Conservation (phyloP, 92 coral and sea anemone genomes). For the Galaxea fascicularis region DNA sequence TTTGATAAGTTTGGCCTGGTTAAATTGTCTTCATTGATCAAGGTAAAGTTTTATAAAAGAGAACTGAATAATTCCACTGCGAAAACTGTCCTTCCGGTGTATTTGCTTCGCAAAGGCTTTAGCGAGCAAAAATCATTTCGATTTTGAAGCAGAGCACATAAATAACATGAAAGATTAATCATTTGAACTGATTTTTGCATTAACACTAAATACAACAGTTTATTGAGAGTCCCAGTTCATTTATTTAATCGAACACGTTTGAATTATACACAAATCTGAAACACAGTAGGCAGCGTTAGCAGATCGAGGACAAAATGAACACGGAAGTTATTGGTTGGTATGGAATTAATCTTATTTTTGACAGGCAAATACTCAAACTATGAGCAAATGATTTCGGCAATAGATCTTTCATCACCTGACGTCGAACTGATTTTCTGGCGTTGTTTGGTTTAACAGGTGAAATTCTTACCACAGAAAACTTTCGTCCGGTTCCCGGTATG, state of each 20-base stretch:
- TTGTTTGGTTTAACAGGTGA: conserved; percentile 33
- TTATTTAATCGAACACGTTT: neutral
- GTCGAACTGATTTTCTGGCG: conserved; percentile 10
- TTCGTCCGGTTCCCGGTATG: neutral
- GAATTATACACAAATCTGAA: neutral
- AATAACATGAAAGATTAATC: neutral
- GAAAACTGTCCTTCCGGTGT: neutral
- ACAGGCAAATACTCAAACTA: too few species aligned
- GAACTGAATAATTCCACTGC: neutral
- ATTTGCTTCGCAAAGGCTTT: neutral
- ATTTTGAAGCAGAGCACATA: conserved; percentile 1
- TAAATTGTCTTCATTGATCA: neutral
- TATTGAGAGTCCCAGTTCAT: neutral
- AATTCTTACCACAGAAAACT: neutral
- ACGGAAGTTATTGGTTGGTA: too few species aligned
- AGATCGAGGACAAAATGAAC: too few species aligned
- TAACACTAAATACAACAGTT: neutral
- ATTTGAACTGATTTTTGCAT: neutral
- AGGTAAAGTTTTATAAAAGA: neutral
- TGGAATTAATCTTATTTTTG: too few species aligned
- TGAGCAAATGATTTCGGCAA: too few species aligned
- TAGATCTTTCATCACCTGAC: neutral
- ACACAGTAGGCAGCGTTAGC: too few species aligned
- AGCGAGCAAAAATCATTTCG: neutral
- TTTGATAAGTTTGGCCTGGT: conserved; percentile 29